These are phyloP conservation scores for Pristiophorus japonicus DNA, from an alignment of 2,113 vertebrate species.

Conservation along the genomic window DNA sequence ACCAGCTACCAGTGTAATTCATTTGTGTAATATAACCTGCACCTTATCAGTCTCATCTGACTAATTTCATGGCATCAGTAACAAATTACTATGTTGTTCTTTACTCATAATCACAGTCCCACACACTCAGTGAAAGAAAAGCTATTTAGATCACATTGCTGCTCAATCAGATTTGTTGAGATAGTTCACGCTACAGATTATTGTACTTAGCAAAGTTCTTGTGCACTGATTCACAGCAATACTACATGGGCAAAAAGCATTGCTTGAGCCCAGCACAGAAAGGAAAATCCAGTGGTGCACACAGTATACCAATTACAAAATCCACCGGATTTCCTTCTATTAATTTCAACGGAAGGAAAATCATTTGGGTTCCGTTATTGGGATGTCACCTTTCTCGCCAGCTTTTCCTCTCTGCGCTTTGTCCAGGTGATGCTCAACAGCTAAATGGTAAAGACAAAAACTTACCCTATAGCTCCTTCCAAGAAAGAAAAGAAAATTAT, in stretches of 20 bases:
- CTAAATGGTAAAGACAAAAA: background rate
- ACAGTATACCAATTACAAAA: background rate
- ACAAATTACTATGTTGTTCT: background rate
- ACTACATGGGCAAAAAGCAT: background rate
- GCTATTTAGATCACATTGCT: background rate
- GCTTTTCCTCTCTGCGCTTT: too few species aligned
- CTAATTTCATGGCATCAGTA: background rate
- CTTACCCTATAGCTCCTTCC: background rate
- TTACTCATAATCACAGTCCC: background rate
- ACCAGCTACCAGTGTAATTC: too few species aligned
- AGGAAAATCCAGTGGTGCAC: background rate
- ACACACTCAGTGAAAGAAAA: background rate
- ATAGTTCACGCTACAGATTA: background rate
- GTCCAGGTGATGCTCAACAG: background rate
- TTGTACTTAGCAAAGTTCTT: background rate
- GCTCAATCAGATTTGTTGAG: background rate
- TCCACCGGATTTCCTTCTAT: background rate
- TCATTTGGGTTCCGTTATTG: background rate
- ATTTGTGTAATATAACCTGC: background rate
- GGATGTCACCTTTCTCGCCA: background rate
- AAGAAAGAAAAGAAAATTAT: background rate
- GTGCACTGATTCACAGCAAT: background rate
- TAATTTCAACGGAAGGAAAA: background rate
- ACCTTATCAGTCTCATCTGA: background rate
- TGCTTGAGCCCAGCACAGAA: background rate